A percentile compares a stretch with the other conserved stretches of the same genome.
These are phyloP conservation scores for Ectobius pallidus DNA, from an alignment of 2,888 invertebrate species.

Conservation along the genomic window DNA sequence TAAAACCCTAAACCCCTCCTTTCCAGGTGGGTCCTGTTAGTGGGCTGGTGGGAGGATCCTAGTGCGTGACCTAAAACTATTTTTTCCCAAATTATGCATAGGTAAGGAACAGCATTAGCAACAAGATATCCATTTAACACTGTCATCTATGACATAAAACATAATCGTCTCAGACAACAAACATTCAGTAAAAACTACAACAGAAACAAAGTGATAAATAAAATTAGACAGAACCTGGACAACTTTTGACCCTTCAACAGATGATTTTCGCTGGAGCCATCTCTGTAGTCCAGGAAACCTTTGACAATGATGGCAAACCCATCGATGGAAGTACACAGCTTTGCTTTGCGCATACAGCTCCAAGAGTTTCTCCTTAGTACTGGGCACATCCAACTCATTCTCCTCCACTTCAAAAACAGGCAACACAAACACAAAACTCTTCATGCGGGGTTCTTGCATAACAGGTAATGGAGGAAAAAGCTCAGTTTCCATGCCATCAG, in stretches of 20 bases:
- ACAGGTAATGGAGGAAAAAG: constrained; percentile 10
- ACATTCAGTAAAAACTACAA: no score
- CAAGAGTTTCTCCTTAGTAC: constrained; percentile 63
- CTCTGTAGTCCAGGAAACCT: constrained; percentile 73
- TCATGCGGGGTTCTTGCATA: constrained; percentile 23
- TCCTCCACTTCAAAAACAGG: constrained; percentile 74
- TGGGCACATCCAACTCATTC: constrained; percentile 64
- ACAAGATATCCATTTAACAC: no score
- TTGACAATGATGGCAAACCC: constrained; percentile 74
- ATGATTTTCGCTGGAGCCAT: constrained; percentile 59
- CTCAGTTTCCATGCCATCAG: not conserved
- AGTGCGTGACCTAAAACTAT: no score
- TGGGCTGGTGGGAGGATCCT: no score
- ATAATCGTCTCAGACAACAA: no score
- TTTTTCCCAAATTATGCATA: no score
- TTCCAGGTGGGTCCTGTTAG: no score
- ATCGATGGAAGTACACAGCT: constrained; percentile 71
- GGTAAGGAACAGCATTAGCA: no score
- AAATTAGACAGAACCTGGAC: constrained; percentile 31
- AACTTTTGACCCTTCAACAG: not conserved
- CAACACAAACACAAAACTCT: constrained; percentile 66
- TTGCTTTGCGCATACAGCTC: constrained; percentile 61
- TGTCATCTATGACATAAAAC: no score
- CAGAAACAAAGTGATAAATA: no score
- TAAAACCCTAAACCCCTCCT: no score